phyloP scores from a whole-genome alignment of 1,140 invertebrate species.

The Mycetomoellerius zeteki region DNA sequence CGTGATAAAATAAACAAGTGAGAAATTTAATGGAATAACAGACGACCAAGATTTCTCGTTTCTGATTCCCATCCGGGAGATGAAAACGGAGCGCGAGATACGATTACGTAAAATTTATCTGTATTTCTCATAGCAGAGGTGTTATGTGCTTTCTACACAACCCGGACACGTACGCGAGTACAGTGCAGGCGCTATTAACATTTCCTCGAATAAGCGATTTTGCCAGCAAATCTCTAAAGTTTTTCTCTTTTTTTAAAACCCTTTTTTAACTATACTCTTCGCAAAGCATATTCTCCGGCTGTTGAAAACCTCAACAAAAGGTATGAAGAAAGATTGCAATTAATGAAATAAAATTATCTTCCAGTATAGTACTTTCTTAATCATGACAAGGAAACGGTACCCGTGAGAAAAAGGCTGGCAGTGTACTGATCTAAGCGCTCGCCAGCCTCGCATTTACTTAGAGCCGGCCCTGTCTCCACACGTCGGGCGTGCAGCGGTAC shows the following conservation, averaged over 20 bases:
- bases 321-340: not conserved
- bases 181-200: not conserved
- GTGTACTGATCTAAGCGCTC: slow-evolving; percentile 48
- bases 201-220: slow-evolving; percentile 3
- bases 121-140: slow-evolving; percentile 50
- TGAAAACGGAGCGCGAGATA: slow-evolving; percentile 38
- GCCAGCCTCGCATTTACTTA: slow-evolving; percentile 46
- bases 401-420: slow-evolving; percentile 59
- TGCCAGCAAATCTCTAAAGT: not conserved
- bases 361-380: slow-evolving; percentile 47
- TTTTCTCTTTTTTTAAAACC: not conserved
- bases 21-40: slow-evolving; percentile 33
- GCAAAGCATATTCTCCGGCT: not conserved
- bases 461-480: slow-evolving; percentile 61
- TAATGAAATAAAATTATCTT: slow-evolving; percentile 49
- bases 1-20: not conserved
- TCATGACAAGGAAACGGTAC: slow-evolving; percentile 61
- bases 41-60: slow-evolving; percentile 17
- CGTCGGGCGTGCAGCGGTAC: slow-evolving; percentile 45
- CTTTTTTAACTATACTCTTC: not conserved
- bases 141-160: slow-evolving; percentile 37
- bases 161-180: slow-evolving; percentile 23
- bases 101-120: slow-evolving; percentile 56
- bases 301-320: not conserved
- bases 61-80: slow-evolving; percentile 23